Evolutionary conservation across 2,888 invertebrate genomes (phyloP).

Genomic region (Tridacna crocea): DNA sequence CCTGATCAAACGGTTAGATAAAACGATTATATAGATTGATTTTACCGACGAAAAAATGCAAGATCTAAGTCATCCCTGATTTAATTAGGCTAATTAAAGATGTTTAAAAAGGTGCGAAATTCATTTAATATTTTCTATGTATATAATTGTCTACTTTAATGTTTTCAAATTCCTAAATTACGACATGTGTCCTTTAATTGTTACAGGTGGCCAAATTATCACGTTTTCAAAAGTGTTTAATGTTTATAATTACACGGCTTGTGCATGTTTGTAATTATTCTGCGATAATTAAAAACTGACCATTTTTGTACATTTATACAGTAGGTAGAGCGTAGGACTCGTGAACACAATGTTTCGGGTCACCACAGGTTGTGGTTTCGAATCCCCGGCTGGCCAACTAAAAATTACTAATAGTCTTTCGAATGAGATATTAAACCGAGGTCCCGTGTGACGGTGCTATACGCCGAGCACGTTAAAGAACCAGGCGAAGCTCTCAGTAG

Average conservation of each 20-base stretch:
- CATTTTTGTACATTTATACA: too few species aligned
- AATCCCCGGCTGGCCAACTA: too few species aligned
- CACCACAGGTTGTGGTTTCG: too few species aligned
- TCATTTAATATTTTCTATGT: background rate
- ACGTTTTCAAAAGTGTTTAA: background rate
- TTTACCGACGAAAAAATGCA: background rate
- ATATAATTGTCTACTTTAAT: background rate
- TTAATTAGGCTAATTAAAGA: constrained; percentile 13
- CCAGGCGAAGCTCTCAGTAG: too few species aligned
- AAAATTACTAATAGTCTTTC: too few species aligned
- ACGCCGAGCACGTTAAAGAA: too few species aligned
- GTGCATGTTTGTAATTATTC: background rate
- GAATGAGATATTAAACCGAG: too few species aligned
- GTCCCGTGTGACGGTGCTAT: too few species aligned
- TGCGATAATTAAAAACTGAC: too few species aligned
- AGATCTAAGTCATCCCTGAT: background rate
- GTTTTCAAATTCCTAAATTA: background rate
- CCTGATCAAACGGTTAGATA: background rate
- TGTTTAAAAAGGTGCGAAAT: background rate
- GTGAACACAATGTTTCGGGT: too few species aligned
- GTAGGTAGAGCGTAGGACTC: too few species aligned
- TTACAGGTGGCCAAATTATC: constrained; percentile 10
- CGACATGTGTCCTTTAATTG: background rate
- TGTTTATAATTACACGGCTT: background rate
- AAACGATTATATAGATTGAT: background rate